phyloP scores from a whole-genome alignment of 2,888 invertebrate genomes.

The Tholera decimalis region DNA sequence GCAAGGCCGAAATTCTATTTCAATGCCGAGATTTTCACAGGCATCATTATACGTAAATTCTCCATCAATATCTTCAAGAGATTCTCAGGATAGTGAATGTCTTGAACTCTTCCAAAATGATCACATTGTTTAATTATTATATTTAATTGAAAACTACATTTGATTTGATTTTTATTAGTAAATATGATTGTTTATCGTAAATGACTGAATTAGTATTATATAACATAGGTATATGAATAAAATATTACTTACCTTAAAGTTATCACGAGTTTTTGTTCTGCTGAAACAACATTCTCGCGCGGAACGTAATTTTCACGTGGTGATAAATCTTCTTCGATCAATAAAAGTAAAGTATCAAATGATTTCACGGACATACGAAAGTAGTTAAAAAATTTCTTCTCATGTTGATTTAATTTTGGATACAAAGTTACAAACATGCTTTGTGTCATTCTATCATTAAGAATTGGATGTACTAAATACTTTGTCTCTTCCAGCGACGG shows the following conservation, averaged over 20 bases:
- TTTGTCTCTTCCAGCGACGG: background rate
- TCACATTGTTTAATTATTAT: slow-evolving; percentile 2
- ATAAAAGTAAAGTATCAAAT: too few species aligned
- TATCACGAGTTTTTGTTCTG: slow-evolving; percentile 3
- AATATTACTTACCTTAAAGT: slow-evolving; percentile 2
- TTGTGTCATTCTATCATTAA: slow-evolving; percentile 11
- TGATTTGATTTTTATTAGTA: slow-evolving; percentile 2
- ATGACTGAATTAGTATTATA: slow-evolving; percentile 2
- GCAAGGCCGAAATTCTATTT: too few species aligned
- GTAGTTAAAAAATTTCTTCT: too few species aligned
- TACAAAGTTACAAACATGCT: background rate
- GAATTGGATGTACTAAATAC: slow-evolving; percentile 14
- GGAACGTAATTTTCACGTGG: background rate
- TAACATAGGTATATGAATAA: background rate
- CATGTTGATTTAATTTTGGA: background rate
- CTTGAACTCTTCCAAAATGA: slow-evolving; percentile 2
- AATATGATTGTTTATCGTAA: slow-evolving; percentile 2
- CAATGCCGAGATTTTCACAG: too few species aligned
- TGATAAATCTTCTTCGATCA: too few species aligned
- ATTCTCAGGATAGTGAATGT: too few species aligned
- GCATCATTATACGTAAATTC: too few species aligned
- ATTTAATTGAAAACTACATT: background rate
- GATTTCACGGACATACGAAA: too few species aligned
- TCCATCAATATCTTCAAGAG: too few species aligned
- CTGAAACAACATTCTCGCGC: slow-evolving; percentile 1